Base-by-base conservation (phyloP, 2,888 invertebrate species). In the Elegia similella region DNA sequence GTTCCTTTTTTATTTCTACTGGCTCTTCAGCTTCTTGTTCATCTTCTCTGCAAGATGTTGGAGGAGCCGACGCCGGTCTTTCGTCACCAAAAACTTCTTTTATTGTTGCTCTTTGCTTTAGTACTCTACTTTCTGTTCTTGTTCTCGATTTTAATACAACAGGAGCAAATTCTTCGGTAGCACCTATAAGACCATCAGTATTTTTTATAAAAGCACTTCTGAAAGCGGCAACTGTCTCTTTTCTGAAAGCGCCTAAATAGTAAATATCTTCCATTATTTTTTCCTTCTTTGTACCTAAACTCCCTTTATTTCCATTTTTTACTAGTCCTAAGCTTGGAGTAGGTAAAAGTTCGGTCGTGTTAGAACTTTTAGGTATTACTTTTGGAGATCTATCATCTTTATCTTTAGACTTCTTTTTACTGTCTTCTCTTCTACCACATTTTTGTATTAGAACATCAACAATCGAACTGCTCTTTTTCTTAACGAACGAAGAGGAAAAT, bases 1-100 rank as follows among this genome's bases (percentile, higher is more conserved):
- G 70, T 75, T 86, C 82, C 65, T 85, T 84, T 64, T 87, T 86
- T 60, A 83, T 72, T 68, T 77, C 70, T 15, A 78, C 63, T 50
- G 69, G 72, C 46, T 79, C 75, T 63, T 76, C 78, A 63, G 86
- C 74, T 46, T 82, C 85, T 43, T 67, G 69, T 59, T 75, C 81
- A 34, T 92, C 91, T 2, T 92, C 89, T 66, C 90, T 88, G 69
- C 93, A 94, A 1, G 94, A 93, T 61, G 93, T 92, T 0, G 96
- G 96, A 0, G 96, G 96, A 0, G 96, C 96, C 0, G 96, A 96
- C 0, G 96, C 96, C 0, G 97, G 96, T 44, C 96, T 91, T 71
- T 96, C 96, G 62, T 90, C 90, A 0, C 96, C 96, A 78, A 97
- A 96, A 2, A 96, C 96, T 84, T 96, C 96, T 66, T 95, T 94